Base-by-base conservation (phyloP, 2,888 invertebrate species). In the Lasiommata megera region DNA sequence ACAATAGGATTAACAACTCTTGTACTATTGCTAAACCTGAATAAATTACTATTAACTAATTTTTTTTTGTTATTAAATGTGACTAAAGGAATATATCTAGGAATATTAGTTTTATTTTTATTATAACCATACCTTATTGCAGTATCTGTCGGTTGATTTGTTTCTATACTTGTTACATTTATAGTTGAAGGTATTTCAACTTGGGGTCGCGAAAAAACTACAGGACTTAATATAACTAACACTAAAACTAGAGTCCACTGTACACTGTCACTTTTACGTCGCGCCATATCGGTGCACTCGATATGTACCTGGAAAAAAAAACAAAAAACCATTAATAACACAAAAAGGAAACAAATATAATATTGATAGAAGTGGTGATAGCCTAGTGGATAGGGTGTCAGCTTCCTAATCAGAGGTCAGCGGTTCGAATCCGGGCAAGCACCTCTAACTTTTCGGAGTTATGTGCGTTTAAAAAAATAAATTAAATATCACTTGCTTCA, bases 221-320 rank as follows among this genome's bases (percentile, higher is more conserved):
- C 79, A 66, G 80, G 77, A 78, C 77, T 80, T 71, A 81, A 70
- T 69, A 81, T 56, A 72, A 82, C 76, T 79, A 86, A 67, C 69
- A 87, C 71, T 79, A 89, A 78, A 73, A 87, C 79, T 84, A 90
- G 74, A 76, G 88, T 89, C 88, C 88, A 87, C 67, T 79, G 82
- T 72, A 69, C 71, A 79, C 78, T 78, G 74, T 76, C 82, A 84
- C 81, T 80, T 82, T 86, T 88, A 73, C 82, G 76, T 68, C 85
- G 78, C 80, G 86, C 76, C 90, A 90, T 90, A 43, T 54, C 82
- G 68, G 44, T 64, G 67, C 61, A 63, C 71, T 65, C 73, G 70
- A 68, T 62, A 61, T 68, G 68, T 88, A 88, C 86, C 90, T 90
- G 90, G 12, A 82, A 89, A 74, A 36, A 83, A 77, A 67, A 58